Conservation (phyloP, 2,888 invertebrate genomes). For the Patella pellucida region DNA sequence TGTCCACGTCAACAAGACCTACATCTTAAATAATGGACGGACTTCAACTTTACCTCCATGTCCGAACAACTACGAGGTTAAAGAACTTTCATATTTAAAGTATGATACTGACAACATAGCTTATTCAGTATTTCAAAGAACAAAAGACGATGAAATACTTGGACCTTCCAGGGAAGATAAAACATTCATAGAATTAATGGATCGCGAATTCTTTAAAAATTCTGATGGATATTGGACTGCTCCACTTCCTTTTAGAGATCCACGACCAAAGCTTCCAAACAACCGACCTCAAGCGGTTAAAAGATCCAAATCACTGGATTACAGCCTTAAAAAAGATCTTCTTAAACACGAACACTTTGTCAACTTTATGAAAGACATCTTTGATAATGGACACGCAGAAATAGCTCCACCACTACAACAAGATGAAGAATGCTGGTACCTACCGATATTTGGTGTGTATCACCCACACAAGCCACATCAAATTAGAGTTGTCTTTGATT, state of each 20-base stretch:
- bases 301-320: slow-evolving; percentile 13
- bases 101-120: no score
- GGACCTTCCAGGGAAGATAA: slow-evolving; percentile 31
- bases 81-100: not conserved
- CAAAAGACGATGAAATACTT: slow-evolving; percentile 26
- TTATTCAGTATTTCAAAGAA: slow-evolving; percentile 20
- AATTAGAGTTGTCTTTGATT: slow-evolving; percentile 37
- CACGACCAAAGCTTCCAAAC: slow-evolving; percentile 9
- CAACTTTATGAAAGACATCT: slow-evolving; percentile 13
- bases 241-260: slow-evolving; percentile 7
- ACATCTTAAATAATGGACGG: slow-evolving; percentile 14
- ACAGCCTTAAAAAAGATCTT: slow-evolving; percentile 14
- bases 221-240: slow-evolving; percentile 23
- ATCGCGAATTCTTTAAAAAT: slow-evolving; percentile 15
- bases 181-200: slow-evolving; percentile 28
- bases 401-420: slow-evolving; percentile 26
- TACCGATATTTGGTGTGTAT: slow-evolving; percentile 40
- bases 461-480: slow-evolving; percentile 40
- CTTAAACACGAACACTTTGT: slow-evolving; percentile 22
- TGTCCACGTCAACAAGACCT: slow-evolving; percentile 21
- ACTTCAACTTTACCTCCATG: slow-evolving; percentile 16
- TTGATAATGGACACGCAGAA: slow-evolving; percentile 25
- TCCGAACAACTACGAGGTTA: slow-evolving; percentile 19
- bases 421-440: slow-evolving; percentile 37
- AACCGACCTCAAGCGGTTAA: slow-evolving; percentile 14